Conservation (phyloP, 2,797 vertebrate genomes). For the Gallirallus australis region DNA sequence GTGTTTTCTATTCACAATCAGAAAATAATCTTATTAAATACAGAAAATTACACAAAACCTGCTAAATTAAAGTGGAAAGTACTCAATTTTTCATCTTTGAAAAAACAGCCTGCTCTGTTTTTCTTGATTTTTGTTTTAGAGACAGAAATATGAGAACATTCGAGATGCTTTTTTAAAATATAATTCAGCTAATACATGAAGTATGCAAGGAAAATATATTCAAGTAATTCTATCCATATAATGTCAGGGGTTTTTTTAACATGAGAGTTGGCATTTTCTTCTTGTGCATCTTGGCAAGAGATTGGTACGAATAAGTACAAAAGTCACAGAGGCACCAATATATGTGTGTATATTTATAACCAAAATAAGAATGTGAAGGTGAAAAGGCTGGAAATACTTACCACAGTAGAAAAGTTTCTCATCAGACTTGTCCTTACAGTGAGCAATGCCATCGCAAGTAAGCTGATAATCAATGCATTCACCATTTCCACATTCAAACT, state of each 20-base stretch:
- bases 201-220: neutral
- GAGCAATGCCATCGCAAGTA: slow-evolving; percentile 91
- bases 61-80: neutral
- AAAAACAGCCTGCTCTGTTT: neutral
- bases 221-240: neutral
- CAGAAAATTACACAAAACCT: neutral
- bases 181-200: neutral
- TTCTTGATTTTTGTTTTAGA: neutral
- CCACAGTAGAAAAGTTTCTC: slow-evolving; percentile 98
- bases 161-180: neutral
- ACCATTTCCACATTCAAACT: slow-evolving; percentile 94
- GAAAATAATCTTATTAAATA: neutral
- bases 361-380: neutral
- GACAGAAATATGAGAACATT: neutral
- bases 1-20: neutral
- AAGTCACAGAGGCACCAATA: neutral
- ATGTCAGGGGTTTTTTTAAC: neutral
- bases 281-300: neutral
- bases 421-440: slow-evolving; percentile 98
- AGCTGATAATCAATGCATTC: slow-evolving; percentile 85
- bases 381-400: slow-evolving; percentile 72
- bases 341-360: neutral
- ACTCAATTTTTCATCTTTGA: neutral
- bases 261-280: neutral
- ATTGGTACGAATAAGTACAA: neutral